Evolutionary conservation across 2,113 vertebrate genomes (phyloP), one percentile per base, ranked within the genome.

Genomic region (Myrmophylax atrothorax): DNA sequence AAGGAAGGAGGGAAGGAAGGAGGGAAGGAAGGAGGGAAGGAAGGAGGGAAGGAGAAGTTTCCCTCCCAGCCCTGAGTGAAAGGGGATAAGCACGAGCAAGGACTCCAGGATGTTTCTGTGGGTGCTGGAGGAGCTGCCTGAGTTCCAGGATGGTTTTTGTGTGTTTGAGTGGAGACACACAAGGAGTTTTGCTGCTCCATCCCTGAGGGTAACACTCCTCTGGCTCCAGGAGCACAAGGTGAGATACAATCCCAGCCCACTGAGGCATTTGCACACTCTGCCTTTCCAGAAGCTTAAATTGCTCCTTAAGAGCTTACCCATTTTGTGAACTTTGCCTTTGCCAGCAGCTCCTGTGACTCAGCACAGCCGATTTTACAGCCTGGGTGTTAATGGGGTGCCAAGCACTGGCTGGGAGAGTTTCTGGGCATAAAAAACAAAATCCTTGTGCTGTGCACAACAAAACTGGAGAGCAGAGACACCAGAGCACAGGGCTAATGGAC

Each of bases 361-460:
- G 91, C 74, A 35, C 19, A 46, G 86, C 7, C 58, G 80, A 12
- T 62, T 90, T 93, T 84, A 52, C 19, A 80, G 75, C 46, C 74
- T 66, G 59, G 33, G 75, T 75, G 33, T 60, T 56, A 68, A 50
- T 1, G 64, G 85, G 64, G 64, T 35, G 53, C 80, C 18, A 56
- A 64, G 88, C 64, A 4, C 68, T 42, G 44, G 0, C 52, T 5
- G 82, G 82, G 53, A 87, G 76, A 29, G 38, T 80, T 72, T 29
- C 16, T 62, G 28, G 26, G 60, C 66, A 35, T 50, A 94, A 95
- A 91, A 94, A 95, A 90, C 94, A 91, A 81, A 81, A 75, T 14
- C 87, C 55, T 56, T 31, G 55, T n/a, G 14, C 64, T 68, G 38
- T 1, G 20, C 69, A 72, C 76, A 91, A 78, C 76, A 87, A 29